A percentile compares a stretch with the other conserved stretches of the same genome.
Conservation (phyloP, 2,113 vertebrate genomes). For the Burhinus bistriatus region DNA sequence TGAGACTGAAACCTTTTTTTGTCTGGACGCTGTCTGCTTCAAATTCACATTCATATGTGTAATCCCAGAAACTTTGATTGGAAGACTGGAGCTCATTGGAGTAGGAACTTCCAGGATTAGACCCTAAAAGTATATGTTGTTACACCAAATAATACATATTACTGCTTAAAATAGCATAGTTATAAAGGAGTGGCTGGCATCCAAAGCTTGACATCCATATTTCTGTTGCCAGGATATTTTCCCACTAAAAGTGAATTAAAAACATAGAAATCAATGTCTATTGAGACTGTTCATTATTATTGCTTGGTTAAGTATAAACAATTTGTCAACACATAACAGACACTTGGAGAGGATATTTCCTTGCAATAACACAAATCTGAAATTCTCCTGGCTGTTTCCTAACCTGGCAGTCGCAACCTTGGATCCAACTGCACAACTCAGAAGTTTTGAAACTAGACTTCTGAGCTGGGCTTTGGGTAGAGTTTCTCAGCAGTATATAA, state of each 20-base stretch:
- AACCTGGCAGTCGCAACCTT: slow-evolving; percentile 1
- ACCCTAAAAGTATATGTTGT: slow-evolving; percentile 22
- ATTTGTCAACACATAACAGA: slow-evolving; percentile 62
- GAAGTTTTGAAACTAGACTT: slow-evolving; percentile 53
- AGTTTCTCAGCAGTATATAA: slow-evolving; percentile 64
- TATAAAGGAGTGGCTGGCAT: slow-evolving; percentile 24
- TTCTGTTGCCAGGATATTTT: slow-evolving; percentile 55
- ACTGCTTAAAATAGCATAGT: slow-evolving; percentile 24
- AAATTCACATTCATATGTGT: background rate
- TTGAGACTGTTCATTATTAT: slow-evolving; percentile 56
- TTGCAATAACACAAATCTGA: background rate
- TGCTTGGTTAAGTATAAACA: slow-evolving; percentile 61
- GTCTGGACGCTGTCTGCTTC: background rate
- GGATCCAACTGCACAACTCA: background rate
- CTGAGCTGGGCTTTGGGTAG: slow-evolving; percentile 46
- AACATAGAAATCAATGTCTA: slow-evolving; percentile 55
- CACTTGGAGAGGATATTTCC: slow-evolving; percentile 22
- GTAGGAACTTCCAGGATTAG: slow-evolving; percentile 19
- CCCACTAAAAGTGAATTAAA: slow-evolving; percentile 55
- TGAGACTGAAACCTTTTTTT: background rate
- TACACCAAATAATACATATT: slow-evolving; percentile 32
- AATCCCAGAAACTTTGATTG: background rate
- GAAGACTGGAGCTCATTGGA: background rate
- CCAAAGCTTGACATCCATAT: slow-evolving; percentile 17
- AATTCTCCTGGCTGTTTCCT: slow-evolving; percentile 26